Base-by-base conservation (phyloP, 92 coral and sea anemone species). In the Anthopleura xanthogrammica region DNA sequence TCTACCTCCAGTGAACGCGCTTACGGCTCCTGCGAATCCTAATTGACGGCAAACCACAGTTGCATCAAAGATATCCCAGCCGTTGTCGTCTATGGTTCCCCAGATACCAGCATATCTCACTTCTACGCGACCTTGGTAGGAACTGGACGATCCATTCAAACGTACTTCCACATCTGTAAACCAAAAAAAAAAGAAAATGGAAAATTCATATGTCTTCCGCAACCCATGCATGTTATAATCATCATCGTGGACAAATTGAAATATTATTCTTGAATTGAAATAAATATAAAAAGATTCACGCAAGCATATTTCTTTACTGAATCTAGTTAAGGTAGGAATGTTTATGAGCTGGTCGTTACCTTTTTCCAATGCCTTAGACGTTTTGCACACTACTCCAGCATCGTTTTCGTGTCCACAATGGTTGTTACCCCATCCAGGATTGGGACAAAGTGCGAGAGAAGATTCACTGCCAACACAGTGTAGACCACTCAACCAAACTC, bases 51-150 rank as follows among this genome's bases (percentile, higher is more conserved):
- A 90, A 19, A 68, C 83, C 7, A 90, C 91, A 57, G 87, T 86
- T 20, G 89, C 91, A 85, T 90, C 94, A 65, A 78, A 48, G 39
- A 90, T 77, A 60, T 90, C 94, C 94, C 94, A 90, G 39, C 89
- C 91, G 16, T 4, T 19, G 76, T 90, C 94, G 56, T 77, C 68
- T 42, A 90, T 73, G n/a, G 91, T 90, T n/a, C 94, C 94, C 94
- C 94, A 90, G 36, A 88, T 29, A 36, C 89, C 91, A 23, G 85
- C 82, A 41, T 79, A 78, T 5, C 85, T 48, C 29, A 90, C 82
- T 23, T 90, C 94, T 3, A 90, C 87, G 19, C 91, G 89, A 3
- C 94, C 94, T 79, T 81, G 41, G 43, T 62, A 52, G 17, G 66
- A 20, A 16, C 24, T 58, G 23, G 24, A 19, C 20, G 77, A 60